phyloP scores from a whole-genome alignment of 2,113 vertebrate species.

The Camelus dromedarius region DNA sequence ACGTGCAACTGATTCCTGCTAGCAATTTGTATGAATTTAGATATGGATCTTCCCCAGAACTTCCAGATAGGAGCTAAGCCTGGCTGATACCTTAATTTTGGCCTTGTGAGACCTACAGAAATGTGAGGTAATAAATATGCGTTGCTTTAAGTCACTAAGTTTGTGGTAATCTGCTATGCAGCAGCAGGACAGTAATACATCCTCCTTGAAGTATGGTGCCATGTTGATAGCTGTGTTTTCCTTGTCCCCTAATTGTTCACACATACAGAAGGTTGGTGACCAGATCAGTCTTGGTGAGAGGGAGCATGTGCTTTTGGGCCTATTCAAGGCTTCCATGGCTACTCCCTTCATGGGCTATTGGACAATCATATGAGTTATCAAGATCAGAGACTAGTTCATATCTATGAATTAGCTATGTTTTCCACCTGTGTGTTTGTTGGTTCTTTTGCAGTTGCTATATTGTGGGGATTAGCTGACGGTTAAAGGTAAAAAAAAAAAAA shows the following conservation, averaged over 20 bases:
- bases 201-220: not conserved
- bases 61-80: not conserved
- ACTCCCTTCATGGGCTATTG: not conserved
- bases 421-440: not conserved
- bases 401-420: not conserved
- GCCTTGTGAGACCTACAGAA: not conserved
- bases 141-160: not conserved
- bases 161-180: not conserved
- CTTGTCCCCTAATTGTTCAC: not conserved
- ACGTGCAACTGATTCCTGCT: not conserved
- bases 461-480: not conserved
- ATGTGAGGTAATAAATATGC: not conserved
- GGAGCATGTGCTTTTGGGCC: accelerated
- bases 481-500: conserved; percentile 5
- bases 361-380: not conserved
- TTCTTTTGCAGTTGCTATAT: not conserved
- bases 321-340: not conserved
- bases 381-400: not conserved
- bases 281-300: not conserved
- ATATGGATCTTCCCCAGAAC: not conserved
- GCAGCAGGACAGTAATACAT: not conserved
- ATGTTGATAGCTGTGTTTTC: not conserved
- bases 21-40: not conserved
- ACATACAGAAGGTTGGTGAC: not conserved
- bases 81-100: not conserved